phyloP scores from a whole-genome alignment of 2,113 vertebrate species.

The Anser cygnoides region DNA sequence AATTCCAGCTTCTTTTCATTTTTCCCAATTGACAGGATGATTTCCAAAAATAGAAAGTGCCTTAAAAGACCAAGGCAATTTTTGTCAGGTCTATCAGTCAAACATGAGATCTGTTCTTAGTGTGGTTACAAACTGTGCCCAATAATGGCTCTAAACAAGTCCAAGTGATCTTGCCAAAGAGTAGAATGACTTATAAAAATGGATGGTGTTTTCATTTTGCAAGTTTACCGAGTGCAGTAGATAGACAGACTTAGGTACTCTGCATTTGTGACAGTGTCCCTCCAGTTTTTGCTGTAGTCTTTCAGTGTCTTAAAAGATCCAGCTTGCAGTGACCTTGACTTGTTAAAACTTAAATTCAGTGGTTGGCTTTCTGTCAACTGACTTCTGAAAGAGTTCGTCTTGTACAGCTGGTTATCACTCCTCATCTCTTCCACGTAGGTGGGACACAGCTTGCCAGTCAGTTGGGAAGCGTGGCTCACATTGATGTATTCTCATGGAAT shows the following conservation, averaged over 20 bases:
- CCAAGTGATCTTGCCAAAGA: background rate
- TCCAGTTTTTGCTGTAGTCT: background rate
- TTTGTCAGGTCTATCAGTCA: background rate
- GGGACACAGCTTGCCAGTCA: accelerated
- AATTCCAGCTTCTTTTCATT: background rate
- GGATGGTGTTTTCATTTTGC: background rate
- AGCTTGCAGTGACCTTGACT: background rate
- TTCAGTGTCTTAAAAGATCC: background rate
- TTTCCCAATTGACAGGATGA: background rate
- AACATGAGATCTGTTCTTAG: accelerated
- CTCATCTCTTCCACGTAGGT: background rate
- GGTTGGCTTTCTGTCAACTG: background rate
- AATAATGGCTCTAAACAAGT: background rate
- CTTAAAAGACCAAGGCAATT: background rate
- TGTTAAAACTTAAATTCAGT: background rate
- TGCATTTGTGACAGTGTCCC: background rate
- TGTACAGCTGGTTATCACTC: background rate
- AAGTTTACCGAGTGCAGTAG: background rate
- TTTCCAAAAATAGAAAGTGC: background rate
- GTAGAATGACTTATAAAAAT: background rate
- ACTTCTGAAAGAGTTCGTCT: background rate
- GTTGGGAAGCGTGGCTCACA: background rate
- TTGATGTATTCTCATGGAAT: accelerated
- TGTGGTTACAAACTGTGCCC: background rate
- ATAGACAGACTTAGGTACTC: background rate